These are phyloP conservation scores for Epizoanthus illoricatus DNA, from an alignment of 92 coral and sea anemone species.

Conservation along the genomic window DNA sequence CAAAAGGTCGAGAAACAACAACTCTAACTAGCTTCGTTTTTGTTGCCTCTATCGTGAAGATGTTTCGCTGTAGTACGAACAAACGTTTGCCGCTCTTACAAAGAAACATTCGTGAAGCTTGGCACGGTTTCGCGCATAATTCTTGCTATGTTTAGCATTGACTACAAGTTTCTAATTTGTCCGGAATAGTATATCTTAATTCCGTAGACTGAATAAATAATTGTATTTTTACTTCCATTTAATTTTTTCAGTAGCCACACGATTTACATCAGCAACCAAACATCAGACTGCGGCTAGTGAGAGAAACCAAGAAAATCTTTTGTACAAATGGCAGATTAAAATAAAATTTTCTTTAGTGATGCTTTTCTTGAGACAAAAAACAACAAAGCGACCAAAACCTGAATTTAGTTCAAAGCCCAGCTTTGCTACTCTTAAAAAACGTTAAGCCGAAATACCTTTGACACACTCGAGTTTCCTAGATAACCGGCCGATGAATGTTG, in stretches of 20 bases:
- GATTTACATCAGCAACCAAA: slow-evolving; percentile 30
- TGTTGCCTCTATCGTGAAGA: no score
- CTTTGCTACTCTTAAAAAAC: neutral
- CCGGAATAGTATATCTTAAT: neutral
- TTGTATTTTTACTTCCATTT: slow-evolving; percentile 3
- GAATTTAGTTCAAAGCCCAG: neutral
- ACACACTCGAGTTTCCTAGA: slow-evolving; percentile 17
- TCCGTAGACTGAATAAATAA: slow-evolving; percentile 10
- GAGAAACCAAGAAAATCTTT: no score
- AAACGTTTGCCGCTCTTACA: neutral
- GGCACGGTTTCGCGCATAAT: neutral
- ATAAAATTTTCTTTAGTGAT: neutral
- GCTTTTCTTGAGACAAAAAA: neutral
- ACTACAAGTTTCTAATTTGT: neutral
- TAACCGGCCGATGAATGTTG: slow-evolving; percentile 3
- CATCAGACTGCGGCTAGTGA: neutral
- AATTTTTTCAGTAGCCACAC: slow-evolving; percentile 28
- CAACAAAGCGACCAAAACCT: neutral
- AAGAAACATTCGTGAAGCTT: neutral
- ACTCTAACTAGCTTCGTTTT: neutral
- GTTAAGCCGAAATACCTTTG: slow-evolving; percentile 17
- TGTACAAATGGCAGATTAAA: no score
- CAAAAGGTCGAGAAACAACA: neutral
- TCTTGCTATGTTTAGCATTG: slow-evolving; percentile 6
- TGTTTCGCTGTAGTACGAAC: no score